Percentiles rank a stretch among this genome's conserved stretches.
Conservation (phyloP, 2,797 vertebrate species). For the Lerista edwardsae region DNA sequence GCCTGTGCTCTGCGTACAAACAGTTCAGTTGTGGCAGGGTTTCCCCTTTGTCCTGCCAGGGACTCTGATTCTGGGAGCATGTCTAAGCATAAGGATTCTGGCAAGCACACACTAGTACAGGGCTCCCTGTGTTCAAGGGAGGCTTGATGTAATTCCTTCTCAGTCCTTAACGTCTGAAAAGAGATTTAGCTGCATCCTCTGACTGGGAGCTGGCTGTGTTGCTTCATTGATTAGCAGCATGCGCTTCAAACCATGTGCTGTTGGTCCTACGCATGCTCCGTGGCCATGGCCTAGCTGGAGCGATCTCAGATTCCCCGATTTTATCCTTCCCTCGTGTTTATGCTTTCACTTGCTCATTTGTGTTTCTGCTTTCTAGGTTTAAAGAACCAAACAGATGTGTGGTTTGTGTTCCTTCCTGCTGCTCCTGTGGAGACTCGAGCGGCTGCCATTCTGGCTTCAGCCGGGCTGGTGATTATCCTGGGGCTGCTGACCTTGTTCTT, state of each 20-base stretch:
- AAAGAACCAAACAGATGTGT: conserved; percentile 86
- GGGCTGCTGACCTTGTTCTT: conserved; percentile 84
- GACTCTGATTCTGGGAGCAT: neutral
- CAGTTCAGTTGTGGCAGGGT: neutral
- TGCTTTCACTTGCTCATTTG: too few species aligned
- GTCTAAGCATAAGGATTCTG: neutral
- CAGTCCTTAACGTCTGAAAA: neutral
- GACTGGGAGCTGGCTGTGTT: neutral
- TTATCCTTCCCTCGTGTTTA: too few species aligned
- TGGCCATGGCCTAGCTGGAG: neutral
- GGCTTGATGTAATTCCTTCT: neutral
- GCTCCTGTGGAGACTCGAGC: conserved; percentile 81
- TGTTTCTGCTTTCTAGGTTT: conserved; percentile 70
- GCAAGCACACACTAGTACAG: neutral
- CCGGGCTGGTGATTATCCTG: conserved; percentile 86
- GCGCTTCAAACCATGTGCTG: neutral
- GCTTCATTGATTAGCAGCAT: neutral
- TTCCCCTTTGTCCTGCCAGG: neutral
- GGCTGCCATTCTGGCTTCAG: conserved; percentile 82
- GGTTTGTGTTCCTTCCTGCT: conserved; percentile 91
- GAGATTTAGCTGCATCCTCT: neutral
- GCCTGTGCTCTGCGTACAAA: neutral
- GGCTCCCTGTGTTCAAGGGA: neutral
- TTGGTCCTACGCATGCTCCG: neutral
- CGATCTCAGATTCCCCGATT: neutral